These are phyloP conservation scores for Geophilus truncorum DNA, from an alignment of 2,888 invertebrate species.

Conservation along the genomic window DNA sequence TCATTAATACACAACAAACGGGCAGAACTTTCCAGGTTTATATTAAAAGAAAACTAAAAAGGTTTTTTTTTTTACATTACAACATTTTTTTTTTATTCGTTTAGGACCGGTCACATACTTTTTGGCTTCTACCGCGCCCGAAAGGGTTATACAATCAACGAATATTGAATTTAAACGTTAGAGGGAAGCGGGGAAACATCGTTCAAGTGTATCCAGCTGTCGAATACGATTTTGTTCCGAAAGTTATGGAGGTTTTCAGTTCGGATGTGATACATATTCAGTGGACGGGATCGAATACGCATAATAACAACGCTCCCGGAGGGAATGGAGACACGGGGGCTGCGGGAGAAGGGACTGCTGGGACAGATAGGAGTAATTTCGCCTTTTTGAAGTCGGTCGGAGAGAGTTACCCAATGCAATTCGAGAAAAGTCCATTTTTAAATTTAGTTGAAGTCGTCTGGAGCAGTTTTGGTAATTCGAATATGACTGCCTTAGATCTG, in stretches of 20 bases:
- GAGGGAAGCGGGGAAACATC: slow-evolving; percentile 31
- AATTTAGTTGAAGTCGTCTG: neutral
- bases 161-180: slow-evolving; percentile 29
- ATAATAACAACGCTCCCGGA: slow-evolving; percentile 6
- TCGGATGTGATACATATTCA: slow-evolving; percentile 29
- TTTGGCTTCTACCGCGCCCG: slow-evolving; percentile 1
- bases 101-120: slow-evolving; percentile 29
- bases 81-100: neutral
- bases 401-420: neutral
- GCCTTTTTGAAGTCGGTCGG: neutral
- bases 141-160: neutral
- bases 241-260: neutral
- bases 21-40: slow-evolving; percentile 23
- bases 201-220: slow-evolving; percentile 29
- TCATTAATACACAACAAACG: neutral
- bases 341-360: neutral
- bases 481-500: neutral
- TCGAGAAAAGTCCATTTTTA: neutral
- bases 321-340: slow-evolving; percentile 28
- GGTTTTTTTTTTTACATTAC: neutral
- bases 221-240: slow-evolving; percentile 30
- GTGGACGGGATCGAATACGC: slow-evolving; percentile 31
- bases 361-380: slow-evolving; percentile 28
- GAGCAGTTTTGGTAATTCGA: slow-evolving; percentile 10
- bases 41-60: neutral